Evolutionary conservation across 2,113 vertebrate species (phyloP), one percentile per base, ranked within the genome.

Genomic region (Sprattus sprattus): DNA sequence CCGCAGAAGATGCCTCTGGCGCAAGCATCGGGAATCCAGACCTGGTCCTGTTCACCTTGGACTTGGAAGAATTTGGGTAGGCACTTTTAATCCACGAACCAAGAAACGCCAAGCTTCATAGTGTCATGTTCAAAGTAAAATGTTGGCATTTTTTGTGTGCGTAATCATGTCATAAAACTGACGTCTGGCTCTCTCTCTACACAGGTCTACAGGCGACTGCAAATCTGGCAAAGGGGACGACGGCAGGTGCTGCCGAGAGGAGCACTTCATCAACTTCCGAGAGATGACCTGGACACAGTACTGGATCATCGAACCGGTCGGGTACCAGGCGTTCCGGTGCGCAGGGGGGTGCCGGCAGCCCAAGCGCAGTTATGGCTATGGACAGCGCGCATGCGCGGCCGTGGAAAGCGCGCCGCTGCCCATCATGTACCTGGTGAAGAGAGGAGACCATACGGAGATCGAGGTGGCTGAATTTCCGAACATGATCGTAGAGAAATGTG

Each of bases 381-480:
- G 94, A 8, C 85, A 90, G 60, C 93, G 95, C 49, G 78, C 87
- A 45, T 96, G 96, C 0, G 90, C 93, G 0, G 92, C 60, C 10
- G 86, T 86, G 0, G 93, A 93, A 11, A 96, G 90, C 85, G 92
- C 94, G 6, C 90, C 96, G 0, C 92, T 96, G 44, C 96, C 96
- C 28, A 46, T 96, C 82, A 95, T 96, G 90, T 96, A 96, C 89
- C 93, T 96, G 0, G 86, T 94, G 89, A 93, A 90, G 88, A 94
- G 92, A 81, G 96, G 94, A 44, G 95, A 96, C 85, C 93, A 89
- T 91, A 96, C 96, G 0, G 94, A 95, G 85, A 94, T 96, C 0
- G 93, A 96, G 85, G 95, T 94, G 25, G 94, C 95, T 0, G 95
- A 96, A 81, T 94, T 96, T 47, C 94, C 96, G 4, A 92, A 93